phyloP scores from a whole-genome alignment of 2,113 vertebrate genomes.

The Rhinolophus sinicus region DNA sequence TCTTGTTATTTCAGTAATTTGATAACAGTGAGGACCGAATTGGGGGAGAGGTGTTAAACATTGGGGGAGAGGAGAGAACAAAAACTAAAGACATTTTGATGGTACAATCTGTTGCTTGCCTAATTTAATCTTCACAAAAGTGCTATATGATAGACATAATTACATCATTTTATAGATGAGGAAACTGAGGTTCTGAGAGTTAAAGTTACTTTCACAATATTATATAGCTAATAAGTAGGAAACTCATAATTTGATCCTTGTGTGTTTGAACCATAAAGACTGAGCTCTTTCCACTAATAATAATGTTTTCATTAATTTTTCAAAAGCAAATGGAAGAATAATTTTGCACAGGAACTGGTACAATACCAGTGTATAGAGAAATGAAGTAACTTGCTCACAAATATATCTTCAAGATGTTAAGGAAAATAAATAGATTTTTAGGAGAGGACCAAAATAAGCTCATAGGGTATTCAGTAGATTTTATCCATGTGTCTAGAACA shows the following conservation, averaged over 20 bases:
- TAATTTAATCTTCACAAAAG: constrained; percentile 2
- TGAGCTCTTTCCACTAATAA: background rate
- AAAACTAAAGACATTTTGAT: background rate
- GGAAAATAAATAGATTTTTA: background rate
- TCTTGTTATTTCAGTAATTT: background rate
- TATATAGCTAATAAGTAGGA: background rate
- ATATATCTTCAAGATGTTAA: background rate
- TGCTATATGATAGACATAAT: background rate
- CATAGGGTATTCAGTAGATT: background rate
- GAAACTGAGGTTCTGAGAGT: background rate
- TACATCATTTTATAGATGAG: background rate
- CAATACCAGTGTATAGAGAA: background rate
- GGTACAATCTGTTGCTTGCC: background rate
- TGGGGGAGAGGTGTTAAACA: background rate
- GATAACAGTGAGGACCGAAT: background rate
- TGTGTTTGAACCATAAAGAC: background rate
- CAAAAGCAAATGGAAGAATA: background rate
- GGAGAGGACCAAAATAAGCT: background rate
- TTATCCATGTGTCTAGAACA: background rate
- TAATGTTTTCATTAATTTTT: constrained; percentile 13
- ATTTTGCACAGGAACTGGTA: background rate
- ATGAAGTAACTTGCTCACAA: background rate
- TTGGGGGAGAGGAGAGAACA: background rate
- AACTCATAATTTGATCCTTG: background rate
- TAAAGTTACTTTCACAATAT: constrained; percentile 6